These are phyloP conservation scores for Drosophila grimshawi DNA, from an alignment of 1,140 invertebrate genomes.

Conservation along the genomic window DNA sequence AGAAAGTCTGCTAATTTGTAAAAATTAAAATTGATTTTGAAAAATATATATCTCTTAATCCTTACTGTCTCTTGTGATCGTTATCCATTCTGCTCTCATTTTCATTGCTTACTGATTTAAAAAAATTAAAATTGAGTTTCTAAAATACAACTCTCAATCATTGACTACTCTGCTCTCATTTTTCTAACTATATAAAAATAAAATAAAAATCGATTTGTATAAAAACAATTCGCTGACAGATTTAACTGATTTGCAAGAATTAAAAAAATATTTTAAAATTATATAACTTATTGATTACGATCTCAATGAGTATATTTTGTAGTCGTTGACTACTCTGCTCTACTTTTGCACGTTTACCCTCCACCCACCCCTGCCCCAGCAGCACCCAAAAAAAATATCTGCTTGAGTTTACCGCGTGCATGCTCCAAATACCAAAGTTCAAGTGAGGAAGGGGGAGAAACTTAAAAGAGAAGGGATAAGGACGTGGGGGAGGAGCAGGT, in stretches of 20 bases:
- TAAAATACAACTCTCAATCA: slow-evolving; percentile 4
- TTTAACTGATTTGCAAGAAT: no score
- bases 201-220: no score
- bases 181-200: background rate
- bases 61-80: background rate
- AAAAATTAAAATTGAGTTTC: no score
- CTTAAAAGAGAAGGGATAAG: background rate
- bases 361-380: background rate
- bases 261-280: no score
- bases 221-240: no score
- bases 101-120: no score
- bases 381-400: slow-evolving; percentile 21
- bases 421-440: slow-evolving; percentile 63
- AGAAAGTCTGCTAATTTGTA: no score
- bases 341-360: background rate
- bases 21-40: background rate
- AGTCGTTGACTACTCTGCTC: background rate
- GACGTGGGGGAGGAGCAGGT: background rate
- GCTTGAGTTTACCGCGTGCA: slow-evolving; percentile 46
- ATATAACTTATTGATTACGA: no score
- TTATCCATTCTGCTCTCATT: no score
- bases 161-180: background rate
- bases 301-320: no score
- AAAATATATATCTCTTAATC: background rate
- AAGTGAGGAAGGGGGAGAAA: slow-evolving; percentile 27